Percentiles rank a stretch among this genome's conserved stretches.
Conservation (phyloP, 1,140 invertebrate species). For the Diorhabda sublineata region DNA sequence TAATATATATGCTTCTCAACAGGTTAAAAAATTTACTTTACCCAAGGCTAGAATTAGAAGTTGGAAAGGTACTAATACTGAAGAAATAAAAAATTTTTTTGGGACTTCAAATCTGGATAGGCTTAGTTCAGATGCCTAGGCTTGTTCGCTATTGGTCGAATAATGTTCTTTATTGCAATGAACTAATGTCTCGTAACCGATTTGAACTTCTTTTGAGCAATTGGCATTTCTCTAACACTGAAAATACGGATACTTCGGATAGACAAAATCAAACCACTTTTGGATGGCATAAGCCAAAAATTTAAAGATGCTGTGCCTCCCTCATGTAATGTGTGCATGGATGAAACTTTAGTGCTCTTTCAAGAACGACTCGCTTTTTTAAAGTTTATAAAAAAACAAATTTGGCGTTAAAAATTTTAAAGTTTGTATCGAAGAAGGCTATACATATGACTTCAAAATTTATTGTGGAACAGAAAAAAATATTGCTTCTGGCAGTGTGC, state of each 20-base stretch:
- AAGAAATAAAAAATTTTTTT: background rate
- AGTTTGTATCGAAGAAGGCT: constrained; percentile 9
- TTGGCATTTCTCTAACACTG: background rate
- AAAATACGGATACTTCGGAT: background rate
- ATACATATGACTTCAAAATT: background rate
- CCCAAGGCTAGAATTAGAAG: no score
- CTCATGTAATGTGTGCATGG: constrained; percentile 15
- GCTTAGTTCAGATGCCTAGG: background rate
- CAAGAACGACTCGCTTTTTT: constrained; percentile 10
- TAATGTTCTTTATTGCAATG: background rate
- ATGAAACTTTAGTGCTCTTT: constrained; percentile 21
- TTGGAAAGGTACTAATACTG: background rate
- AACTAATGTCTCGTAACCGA: background rate
- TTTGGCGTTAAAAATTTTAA: constrained; percentile 1
- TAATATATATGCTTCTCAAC: no score
- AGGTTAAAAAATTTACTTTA: no score
- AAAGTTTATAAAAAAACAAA: constrained; percentile 23
- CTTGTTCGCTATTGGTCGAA: background rate
- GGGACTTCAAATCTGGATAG: background rate
- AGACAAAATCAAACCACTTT: background rate
- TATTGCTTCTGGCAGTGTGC: background rate
- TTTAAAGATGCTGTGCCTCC: background rate
- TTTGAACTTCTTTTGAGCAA: background rate
- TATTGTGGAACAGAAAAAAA: no score
- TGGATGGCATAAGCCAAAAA: background rate